A percentile compares a stretch with the other conserved stretches of the same genome.
Evolutionary conservation across 1,140 invertebrate genomes (phyloP).

Genomic region (Atopsyche davidsoni): DNA sequence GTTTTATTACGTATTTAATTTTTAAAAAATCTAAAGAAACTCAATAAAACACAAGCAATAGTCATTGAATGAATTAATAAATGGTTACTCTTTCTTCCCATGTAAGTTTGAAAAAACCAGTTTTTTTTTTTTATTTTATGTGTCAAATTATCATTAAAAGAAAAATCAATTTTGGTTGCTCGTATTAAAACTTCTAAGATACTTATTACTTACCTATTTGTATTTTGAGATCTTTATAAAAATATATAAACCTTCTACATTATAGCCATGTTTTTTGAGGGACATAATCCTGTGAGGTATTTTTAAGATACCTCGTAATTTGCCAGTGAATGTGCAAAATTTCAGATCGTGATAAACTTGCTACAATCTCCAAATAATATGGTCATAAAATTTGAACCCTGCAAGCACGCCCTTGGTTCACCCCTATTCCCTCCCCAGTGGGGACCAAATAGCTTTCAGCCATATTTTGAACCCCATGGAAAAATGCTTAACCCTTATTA

Average conservation of each 20-base stretch:
- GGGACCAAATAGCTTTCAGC: neutral
- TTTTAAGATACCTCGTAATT: conserved; percentile 1
- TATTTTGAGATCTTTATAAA: neutral
- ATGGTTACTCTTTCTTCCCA: no score
- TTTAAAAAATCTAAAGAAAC: no score
- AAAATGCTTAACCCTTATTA: conserved; percentile 1
- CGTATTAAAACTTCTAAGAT: neutral
- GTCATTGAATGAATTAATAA: no score
- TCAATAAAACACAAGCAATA: no score
- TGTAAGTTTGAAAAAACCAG: no score
- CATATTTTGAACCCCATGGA: neutral
- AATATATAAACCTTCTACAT: neutral
- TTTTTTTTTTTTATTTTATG: no score
- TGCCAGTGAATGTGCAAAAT: neutral
- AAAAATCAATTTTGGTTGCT: neutral
- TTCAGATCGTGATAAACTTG: conserved; percentile 1
- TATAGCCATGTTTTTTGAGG: neutral
- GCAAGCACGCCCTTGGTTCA: neutral
- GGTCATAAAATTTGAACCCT: conserved; percentile 6
- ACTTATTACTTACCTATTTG: neutral
- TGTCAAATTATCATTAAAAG: neutral
- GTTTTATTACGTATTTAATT: no score
- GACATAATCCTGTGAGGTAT: no score
- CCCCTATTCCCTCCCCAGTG: no score
- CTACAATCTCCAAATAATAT: conserved; percentile 4